Evolutionary conservation across 2,113 vertebrate species (phyloP).

Genomic region (Dasyprocta punctata): DNA sequence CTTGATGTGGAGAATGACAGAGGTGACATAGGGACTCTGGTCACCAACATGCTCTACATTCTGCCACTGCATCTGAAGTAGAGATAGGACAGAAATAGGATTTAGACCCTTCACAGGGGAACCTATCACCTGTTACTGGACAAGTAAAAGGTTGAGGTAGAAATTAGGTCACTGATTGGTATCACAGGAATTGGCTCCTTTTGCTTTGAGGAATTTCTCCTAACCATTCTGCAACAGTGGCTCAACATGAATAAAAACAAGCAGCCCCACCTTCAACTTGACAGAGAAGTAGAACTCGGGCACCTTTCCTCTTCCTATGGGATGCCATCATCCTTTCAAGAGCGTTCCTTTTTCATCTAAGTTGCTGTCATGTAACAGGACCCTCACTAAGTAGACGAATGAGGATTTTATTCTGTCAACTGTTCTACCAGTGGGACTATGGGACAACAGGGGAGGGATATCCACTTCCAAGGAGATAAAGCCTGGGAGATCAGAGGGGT

Average conservation of each 20-base stretch:
- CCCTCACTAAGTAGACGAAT: neutral
- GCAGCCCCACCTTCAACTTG: neutral
- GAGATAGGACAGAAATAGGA: neutral
- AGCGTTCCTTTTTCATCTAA: neutral
- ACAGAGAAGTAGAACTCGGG: neutral
- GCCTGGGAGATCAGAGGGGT: neutral
- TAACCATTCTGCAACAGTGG: neutral
- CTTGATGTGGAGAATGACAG: constrained; percentile 98
- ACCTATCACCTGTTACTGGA: neutral
- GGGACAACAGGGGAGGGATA: neutral
- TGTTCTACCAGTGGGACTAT: neutral
- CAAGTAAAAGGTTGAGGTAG: neutral
- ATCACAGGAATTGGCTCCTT: neutral
- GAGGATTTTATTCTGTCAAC: neutral
- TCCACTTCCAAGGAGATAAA: neutral
- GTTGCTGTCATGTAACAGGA: neutral
- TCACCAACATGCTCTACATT: constrained; percentile 99
- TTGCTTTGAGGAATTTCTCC: neutral
- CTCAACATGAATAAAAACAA: neutral
- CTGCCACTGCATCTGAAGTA: constrained; percentile 98
- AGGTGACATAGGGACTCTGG: constrained; percentile 99
- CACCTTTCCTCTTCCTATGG: neutral
- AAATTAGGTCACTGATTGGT: neutral
- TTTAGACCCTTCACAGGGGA: neutral
- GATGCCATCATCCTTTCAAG: neutral